Percentiles rank a stretch among this genome's conserved stretches.
phyloP scores from a whole-genome alignment of 2,888 invertebrate genomes.

The Syritta pipiens region DNA sequence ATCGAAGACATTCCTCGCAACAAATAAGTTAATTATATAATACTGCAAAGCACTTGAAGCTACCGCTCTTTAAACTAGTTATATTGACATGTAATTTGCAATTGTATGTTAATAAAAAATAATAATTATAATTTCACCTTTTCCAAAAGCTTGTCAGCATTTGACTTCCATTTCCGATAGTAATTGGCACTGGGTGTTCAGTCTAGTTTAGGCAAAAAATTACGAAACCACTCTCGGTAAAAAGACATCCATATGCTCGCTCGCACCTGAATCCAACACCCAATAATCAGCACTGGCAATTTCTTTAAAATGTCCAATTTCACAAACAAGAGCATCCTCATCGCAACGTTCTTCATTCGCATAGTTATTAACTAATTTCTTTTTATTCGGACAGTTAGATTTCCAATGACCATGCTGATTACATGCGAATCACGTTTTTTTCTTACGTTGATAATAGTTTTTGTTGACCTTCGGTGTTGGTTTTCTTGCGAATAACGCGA shows the following conservation, averaged over 20 bases:
- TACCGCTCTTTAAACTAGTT: too few species aligned
- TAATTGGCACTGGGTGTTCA: neutral
- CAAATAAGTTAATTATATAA: too few species aligned
- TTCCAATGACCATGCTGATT: slow-evolving; percentile 7
- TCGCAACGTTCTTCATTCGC: slow-evolving; percentile 1
- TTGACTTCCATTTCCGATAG: neutral
- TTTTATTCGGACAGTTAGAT: neutral
- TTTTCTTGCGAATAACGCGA: too few species aligned
- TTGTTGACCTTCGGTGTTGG: neutral
- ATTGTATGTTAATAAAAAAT: too few species aligned
- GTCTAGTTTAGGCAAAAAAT: too few species aligned
- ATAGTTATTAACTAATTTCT: neutral
- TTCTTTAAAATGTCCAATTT: neutral
- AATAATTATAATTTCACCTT: neutral
- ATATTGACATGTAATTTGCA: too few species aligned
- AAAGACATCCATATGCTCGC: slow-evolving; percentile 31
- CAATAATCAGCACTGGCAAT: slow-evolving; percentile 8
- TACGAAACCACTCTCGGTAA: slow-evolving; percentile 10
- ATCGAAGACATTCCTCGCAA: too few species aligned
- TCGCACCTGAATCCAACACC: slow-evolving; percentile 29
- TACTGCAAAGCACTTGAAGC: too few species aligned
- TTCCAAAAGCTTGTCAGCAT: slow-evolving; percentile 1
- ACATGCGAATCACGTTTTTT: neutral
- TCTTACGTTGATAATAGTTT: neutral
- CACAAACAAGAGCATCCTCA: slow-evolving; percentile 11